phyloP scores from a whole-genome alignment of 2,113 vertebrate species.

The Neofelis nebulosa region DNA sequence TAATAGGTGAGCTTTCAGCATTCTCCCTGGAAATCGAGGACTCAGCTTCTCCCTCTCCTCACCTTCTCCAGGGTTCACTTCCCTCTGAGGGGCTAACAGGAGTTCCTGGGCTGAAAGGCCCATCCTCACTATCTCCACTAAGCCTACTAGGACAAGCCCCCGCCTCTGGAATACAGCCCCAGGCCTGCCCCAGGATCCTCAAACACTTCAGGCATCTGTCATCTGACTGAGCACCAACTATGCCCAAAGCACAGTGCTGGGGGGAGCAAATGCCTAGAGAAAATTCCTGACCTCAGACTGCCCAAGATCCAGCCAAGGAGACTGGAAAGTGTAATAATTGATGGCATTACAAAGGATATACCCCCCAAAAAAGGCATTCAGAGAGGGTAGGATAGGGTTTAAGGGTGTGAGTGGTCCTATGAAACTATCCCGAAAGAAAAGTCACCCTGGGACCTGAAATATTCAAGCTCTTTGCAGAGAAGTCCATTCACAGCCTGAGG shows the following conservation, averaged over 20 bases:
- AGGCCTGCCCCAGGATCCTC: no score
- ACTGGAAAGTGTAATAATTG: not conserved
- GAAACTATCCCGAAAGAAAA: not conserved
- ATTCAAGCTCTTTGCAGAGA: not conserved
- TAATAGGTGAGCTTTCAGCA: not conserved
- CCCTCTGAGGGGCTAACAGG: not conserved
- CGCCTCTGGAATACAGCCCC: not conserved
- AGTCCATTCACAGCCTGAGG: not conserved
- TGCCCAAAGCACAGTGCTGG: not conserved
- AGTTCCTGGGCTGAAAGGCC: not conserved
- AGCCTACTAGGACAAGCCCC: not conserved
- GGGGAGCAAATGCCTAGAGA: not conserved
- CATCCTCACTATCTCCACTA: not conserved
- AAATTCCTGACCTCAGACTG: not conserved
- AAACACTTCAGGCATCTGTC: not conserved
- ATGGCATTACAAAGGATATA: not conserved
- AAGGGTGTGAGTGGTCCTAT: not conserved
- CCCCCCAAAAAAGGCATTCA: not conserved
- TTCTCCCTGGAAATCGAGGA: not conserved
- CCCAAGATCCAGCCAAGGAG: not conserved
- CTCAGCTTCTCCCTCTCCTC: not conserved
- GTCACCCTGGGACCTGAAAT: not conserved
- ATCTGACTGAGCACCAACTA: not conserved
- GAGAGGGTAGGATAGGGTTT: not conserved
- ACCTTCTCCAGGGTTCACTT: not conserved